Evolutionary conservation across 2,113 vertebrate species (phyloP).

Genomic region (Sinocyclocheilus grahami): DNA sequence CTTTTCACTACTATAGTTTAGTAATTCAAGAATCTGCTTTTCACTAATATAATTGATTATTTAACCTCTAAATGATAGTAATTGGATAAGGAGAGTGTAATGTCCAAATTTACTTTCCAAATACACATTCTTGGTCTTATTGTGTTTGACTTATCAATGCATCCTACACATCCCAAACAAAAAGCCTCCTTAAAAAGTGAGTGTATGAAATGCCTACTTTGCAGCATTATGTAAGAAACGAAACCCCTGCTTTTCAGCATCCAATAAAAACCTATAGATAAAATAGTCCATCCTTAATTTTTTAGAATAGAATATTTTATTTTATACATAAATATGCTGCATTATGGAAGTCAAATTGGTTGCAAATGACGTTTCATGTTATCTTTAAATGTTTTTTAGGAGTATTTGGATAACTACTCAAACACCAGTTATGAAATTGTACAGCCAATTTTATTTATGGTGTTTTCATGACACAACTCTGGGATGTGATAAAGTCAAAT

Average conservation of each 20-base stretch:
- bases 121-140: background rate
- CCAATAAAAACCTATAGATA: too few relatives aligned
- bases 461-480: background rate
- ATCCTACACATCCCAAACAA: too few relatives aligned
- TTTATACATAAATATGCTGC: too few relatives aligned
- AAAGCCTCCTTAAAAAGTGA: background rate
- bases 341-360: background rate
- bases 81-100: background rate
- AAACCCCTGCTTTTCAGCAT: too few relatives aligned
- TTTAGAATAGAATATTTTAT: too few relatives aligned
- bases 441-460: background rate
- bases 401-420: background rate
- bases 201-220: background rate
- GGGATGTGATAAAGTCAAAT: background rate
- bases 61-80: background rate
- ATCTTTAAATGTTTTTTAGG: background rate
- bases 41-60: background rate
- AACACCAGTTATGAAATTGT: background rate
- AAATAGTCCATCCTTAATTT: too few relatives aligned
- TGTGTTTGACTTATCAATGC: background rate
- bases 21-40: background rate
- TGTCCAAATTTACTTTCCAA: background rate
- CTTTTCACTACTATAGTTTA: background rate
- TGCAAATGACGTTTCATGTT: background rate
- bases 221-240: too few relatives aligned